phyloP scores from a whole-genome alignment of 2,888 invertebrate genomes.

The Amphipoea oculea region DNA sequence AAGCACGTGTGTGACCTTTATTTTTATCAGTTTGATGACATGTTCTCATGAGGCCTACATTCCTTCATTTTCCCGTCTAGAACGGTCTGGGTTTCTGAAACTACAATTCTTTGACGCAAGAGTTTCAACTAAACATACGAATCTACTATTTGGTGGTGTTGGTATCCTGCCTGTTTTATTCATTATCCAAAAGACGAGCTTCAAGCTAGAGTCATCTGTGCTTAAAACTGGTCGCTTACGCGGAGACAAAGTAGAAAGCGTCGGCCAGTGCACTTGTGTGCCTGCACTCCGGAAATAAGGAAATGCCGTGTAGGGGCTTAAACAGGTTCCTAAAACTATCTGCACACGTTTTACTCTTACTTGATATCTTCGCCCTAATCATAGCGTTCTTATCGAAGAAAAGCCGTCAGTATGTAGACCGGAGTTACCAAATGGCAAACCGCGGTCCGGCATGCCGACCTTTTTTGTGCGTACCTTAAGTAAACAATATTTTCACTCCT shows the following conservation, averaged over 20 bases:
- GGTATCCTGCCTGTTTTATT: not conserved
- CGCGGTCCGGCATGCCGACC: not conserved
- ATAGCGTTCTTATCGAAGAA: not conserved
- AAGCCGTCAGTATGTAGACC: not conserved
- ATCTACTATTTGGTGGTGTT: not conserved
- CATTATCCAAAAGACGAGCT: not conserved
- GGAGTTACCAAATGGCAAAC: not conserved
- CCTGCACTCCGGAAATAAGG: slow-evolving; percentile 64
- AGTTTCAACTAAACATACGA: slow-evolving; percentile 1
- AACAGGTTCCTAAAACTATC: slow-evolving; percentile 59
- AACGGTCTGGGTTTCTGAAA: not conserved
- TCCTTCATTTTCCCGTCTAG: not conserved
- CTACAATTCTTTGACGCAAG: not conserved
- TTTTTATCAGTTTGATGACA: slow-evolving; percentile 26
- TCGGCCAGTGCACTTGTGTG: slow-evolving; percentile 64
- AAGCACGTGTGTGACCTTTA: slow-evolving; percentile 68
- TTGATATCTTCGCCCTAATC: slow-evolving; percentile 1
- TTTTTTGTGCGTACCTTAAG: not conserved
- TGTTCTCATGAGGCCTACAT: not conserved
- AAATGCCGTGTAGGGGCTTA: slow-evolving; percentile 47
- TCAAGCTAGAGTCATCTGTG: not conserved
- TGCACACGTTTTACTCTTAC: slow-evolving; percentile 13
- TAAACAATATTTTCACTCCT: no score
- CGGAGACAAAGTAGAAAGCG: slow-evolving; percentile 67
- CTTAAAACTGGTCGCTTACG: slow-evolving; percentile 49